Percentiles rank a stretch among this genome's conserved stretches.
These are phyloP conservation scores for Pseudopipra pipra DNA, from an alignment of 2,113 vertebrate species.

Conservation along the genomic window DNA sequence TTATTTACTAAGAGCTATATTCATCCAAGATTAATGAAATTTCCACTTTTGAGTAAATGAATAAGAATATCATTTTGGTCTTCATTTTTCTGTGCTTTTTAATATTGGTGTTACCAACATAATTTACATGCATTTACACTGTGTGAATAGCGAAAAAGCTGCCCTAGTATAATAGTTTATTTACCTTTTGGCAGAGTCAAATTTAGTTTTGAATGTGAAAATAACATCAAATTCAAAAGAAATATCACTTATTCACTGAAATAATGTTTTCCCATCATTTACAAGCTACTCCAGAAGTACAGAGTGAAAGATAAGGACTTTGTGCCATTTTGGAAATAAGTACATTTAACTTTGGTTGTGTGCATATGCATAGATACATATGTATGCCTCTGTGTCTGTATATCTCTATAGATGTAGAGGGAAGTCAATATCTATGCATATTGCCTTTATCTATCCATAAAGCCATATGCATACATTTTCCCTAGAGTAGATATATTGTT, in stretches of 20 bases:
- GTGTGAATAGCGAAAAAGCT: not conserved
- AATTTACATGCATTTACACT: not conserved
- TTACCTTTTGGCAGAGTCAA: not conserved
- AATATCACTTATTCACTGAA: not conserved
- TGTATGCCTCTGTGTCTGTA: not conserved
- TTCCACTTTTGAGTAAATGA: not conserved
- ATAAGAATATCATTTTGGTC: not conserved
- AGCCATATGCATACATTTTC: not conserved
- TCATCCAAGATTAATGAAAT: not conserved
- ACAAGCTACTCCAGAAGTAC: not conserved
- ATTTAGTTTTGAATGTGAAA: not conserved
- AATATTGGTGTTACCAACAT: not conserved
- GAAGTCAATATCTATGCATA: not conserved
- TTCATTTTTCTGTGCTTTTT: not conserved
- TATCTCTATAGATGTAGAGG: not conserved
- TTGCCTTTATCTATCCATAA: not conserved
- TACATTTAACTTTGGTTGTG: not conserved
- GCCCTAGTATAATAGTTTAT: not conserved
- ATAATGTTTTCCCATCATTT: not conserved
- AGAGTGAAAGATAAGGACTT: not conserved
- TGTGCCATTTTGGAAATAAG: not conserved
- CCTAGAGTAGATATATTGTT: not conserved
- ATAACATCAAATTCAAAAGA: not conserved
- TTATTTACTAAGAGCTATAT: not conserved
- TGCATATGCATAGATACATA: fast-evolving